These are phyloP conservation scores for Cepaea hortensis DNA, from an alignment of 2,888 invertebrate genomes.

Conservation along the genomic window DNA sequence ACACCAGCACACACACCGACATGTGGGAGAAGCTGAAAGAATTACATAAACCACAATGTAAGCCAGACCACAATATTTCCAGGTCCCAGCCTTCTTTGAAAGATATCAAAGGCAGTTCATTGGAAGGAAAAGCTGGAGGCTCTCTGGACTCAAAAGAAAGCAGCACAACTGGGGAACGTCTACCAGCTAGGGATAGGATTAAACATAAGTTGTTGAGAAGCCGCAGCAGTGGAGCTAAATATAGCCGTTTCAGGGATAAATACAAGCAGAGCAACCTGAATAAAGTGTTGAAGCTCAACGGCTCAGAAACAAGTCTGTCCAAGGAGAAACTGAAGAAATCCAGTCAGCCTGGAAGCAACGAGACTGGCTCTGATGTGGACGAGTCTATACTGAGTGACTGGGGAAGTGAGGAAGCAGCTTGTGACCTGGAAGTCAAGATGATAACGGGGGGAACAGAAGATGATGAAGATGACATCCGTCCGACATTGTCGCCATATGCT, in stretches of 20 bases:
- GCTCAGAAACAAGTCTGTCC: slow-evolving; percentile 47
- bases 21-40: slow-evolving; percentile 52
- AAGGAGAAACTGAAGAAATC: slow-evolving; percentile 40
- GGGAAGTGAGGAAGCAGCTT: slow-evolving; percentile 69
- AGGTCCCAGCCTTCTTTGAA: slow-evolving; percentile 55
- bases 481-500: slow-evolving; percentile 54
- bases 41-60: slow-evolving; percentile 5
- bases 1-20: slow-evolving; percentile 48
- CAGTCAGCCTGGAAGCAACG: slow-evolving; percentile 53
- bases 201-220: slow-evolving; percentile 55
- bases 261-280: slow-evolving; percentile 53
- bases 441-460: slow-evolving; percentile 68
- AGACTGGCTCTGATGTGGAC: slow-evolving; percentile 61
- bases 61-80: slow-evolving; percentile 45
- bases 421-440: slow-evolving; percentile 70
- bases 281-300: slow-evolving; percentile 39
- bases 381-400: slow-evolving; percentile 66
- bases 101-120: slow-evolving; percentile 43
- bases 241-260: slow-evolving; percentile 58
- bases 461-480: slow-evolving; percentile 59
- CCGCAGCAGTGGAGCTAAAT: slow-evolving; percentile 59
- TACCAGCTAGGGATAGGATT: slow-evolving; percentile 48
- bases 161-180: slow-evolving; percentile 28
- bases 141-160: slow-evolving; percentile 42
- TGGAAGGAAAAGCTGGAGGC: slow-evolving; percentile 45